These are phyloP conservation scores for Centropus unirufus DNA, from an alignment of 2,113 vertebrate species.

Conservation along the genomic window DNA sequence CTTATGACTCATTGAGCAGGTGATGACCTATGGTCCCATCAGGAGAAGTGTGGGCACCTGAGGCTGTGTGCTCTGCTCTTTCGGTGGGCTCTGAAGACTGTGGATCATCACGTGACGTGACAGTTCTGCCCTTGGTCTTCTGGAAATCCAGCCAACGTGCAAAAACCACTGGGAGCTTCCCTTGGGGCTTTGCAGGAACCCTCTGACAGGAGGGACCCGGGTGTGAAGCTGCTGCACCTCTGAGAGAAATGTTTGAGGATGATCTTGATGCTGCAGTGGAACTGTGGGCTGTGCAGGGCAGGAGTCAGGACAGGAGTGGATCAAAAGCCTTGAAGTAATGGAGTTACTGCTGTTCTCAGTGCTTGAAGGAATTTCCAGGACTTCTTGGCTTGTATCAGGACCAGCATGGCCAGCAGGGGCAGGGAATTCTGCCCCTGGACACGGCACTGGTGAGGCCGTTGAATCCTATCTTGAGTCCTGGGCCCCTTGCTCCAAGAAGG, in stretches of 20 bases:
- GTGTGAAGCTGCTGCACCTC: not conserved
- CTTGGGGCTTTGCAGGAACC: not conserved
- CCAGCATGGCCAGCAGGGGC: no score
- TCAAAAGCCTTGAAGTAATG: not conserved
- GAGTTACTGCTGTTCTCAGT: not conserved
- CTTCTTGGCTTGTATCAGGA: not conserved
- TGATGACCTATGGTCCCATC: not conserved
- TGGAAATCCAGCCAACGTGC: not conserved
- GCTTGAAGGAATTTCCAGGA: not conserved
- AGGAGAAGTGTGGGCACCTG: not conserved
- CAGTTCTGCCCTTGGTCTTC: not conserved
- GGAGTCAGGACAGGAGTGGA: not conserved
- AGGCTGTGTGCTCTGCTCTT: accelerated
- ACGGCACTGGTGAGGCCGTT: no score
- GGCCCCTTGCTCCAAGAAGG: no score
- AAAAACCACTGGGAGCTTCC: not conserved
- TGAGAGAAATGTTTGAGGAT: not conserved
- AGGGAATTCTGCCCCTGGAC: no score
- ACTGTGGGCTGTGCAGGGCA: not conserved
- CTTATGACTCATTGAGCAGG: not conserved
- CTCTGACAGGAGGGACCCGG: not conserved
- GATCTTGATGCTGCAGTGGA: not conserved
- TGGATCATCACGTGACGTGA: not conserved
- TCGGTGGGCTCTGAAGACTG: not conserved
- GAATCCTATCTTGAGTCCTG: no score